Base-by-base conservation (phyloP, 2,888 invertebrate species). In the Nomada hirtipes region DNA sequence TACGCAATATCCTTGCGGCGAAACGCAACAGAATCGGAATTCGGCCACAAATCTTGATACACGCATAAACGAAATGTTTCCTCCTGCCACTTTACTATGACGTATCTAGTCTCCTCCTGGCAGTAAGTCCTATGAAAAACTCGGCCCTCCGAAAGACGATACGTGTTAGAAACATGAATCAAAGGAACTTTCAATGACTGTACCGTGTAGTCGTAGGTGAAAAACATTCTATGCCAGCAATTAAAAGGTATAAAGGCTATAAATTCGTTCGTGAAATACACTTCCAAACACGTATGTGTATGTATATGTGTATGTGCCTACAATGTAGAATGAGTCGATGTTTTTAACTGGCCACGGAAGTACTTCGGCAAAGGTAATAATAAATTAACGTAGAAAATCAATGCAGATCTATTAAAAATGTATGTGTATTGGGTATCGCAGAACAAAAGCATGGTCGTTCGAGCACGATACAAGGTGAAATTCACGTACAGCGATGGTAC, bases 1-100 rank as follows among this genome's bases (percentile, higher is more conserved):
- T 82, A 82, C 82, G 78, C 64, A 83, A 83, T 82, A 60, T 64
- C 65, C 57, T 55, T 67, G 55, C 60, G 42, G 47, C 50, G 67
- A 64, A 70, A 76, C 67, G 73, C 74, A 73, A 65, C 73, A 65
- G 70, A 60, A 63, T 65, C 65, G 29, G 20, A 64, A 50, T 67
- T 82, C 77, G 65, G 60, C 47, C 72, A 69, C 72, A 64, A 65
- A 64, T 69, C 59, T 70, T 36, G 72, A 18, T n/a, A 50, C 29
- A 26, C 57, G 26, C 23, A 57, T 59, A 61, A 59, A 52, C 50
- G 47, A 60, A 72, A 72, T 73, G 55, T 50, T 57, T 15, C 47
- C 7, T 7, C 18, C 18, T 26, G 60, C 36, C 20, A 20, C 26
- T 13, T 26, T n/a, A 69, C 55, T 13, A 23, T 73, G 70, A 73